Evolutionary conservation across 2,113 vertebrate genomes (phyloP), one percentile per base, ranked within the genome.

Genomic region (Xenopus borealis): DNA sequence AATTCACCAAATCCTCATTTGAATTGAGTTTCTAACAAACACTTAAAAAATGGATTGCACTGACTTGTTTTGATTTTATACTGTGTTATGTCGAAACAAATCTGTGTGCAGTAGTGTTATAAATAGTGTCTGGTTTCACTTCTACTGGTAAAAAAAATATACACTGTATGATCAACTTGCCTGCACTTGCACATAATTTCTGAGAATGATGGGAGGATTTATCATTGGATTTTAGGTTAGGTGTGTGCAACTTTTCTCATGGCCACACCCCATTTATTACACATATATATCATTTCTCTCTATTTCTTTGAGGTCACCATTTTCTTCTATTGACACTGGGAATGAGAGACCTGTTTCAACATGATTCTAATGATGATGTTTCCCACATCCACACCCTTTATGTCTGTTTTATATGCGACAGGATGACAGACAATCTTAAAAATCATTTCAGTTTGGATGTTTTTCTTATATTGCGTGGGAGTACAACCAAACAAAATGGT

Each of bases 201-300:
- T 69, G 59, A 77, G 46, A 64, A 58, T 70, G 69, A 70, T 77
- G 69, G 61, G 61, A 77, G 74, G 74, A 77, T 77, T 77, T 52
- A 67, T 77, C 74, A 77, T 64, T 30, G 69, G 67, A 77, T 57
- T 77, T 77, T 63, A 64, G 57, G 59, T 70, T 70, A 77, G 74
- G 74, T 70, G 74, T 77, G 74, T 70, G 59, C 47, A 64, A 18
- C 59, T 46, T 77, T 77, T 77, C 74, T 77, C 74, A 77, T 77
- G 59, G 67, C 47, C 67, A 77, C 74, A 77, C 66, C 74, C 74
- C 66, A 57, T 70, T 55, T 77, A 77, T 77, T 77, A 70, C 45
- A 69, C n/a, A 73, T 66, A 18, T 18, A 77, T 77, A 62, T 69
- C 30, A 77, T 77, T 69, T 77, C 59, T 58, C 30, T 77, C 53